A percentile compares a stretch with the other conserved stretches of the same genome.
These are phyloP conservation scores for Zaprionus ornatus DNA, from an alignment of 1,140 invertebrate genomes.

Conservation along the genomic window DNA sequence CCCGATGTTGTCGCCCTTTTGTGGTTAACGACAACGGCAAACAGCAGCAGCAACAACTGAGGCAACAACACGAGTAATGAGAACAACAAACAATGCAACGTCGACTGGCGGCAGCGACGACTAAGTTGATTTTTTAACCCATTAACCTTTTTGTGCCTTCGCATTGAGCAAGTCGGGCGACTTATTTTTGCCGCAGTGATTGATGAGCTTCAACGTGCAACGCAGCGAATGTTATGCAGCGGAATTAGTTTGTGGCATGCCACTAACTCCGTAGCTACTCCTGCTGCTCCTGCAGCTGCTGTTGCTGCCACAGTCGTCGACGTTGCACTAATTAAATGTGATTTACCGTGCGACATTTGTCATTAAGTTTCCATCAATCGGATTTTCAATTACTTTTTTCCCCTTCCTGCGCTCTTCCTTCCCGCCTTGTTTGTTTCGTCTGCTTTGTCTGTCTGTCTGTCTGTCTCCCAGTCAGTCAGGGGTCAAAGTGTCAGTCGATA, in stretches of 20 bases:
- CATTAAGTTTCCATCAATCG: conserved; percentile 51
- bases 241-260: conserved; percentile 59
- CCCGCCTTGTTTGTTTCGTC: conserved; percentile 12
- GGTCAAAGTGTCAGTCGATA: conserved; percentile 38
- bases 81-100: conserved; percentile 59
- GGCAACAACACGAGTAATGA: not conserved
- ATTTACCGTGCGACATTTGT: conserved; percentile 55
- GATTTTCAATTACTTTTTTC: conserved; percentile 15
- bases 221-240: conserved; percentile 31
- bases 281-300: conserved; percentile 16
- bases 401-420: not conserved
- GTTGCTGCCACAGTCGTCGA: not conserved
- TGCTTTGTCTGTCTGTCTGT: conserved; percentile 1
- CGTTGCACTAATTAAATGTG: conserved; percentile 69
- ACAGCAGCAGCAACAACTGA: conserved; percentile 2
- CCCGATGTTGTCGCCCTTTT: conserved; percentile 32
- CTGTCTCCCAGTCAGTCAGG: conserved; percentile 19
- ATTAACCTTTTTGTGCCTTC: conserved; percentile 68
- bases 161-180: conserved; percentile 17
- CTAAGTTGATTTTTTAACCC: conserved; percentile 71
- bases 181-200: conserved; percentile 63
- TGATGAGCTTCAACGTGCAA: conserved; percentile 44
- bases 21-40: conserved; percentile 33
- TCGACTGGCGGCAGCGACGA: conserved; percentile 36
- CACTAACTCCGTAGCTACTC: conserved; percentile 1